Evolutionary conservation across 2,888 invertebrate genomes (phyloP).

Genomic region (Hemithea aestivaria): DNA sequence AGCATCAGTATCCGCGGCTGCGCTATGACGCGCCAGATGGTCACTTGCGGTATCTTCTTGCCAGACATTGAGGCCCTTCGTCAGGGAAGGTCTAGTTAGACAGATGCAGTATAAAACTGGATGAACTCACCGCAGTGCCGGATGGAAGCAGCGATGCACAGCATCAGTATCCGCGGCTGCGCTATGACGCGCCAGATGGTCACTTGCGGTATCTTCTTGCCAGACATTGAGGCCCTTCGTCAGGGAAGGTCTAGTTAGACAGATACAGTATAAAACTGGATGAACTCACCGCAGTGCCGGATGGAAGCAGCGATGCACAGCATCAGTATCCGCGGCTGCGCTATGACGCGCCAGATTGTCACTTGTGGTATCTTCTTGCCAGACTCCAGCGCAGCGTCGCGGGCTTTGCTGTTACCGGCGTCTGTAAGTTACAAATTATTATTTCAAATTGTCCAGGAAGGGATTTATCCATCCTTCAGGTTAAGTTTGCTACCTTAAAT

Average conservation of each 20-base stretch:
- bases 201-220: slow-evolving; percentile 76
- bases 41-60: slow-evolving; percentile 77
- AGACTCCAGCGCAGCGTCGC: slow-evolving; percentile 52
- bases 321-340: slow-evolving; percentile 87
- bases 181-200: slow-evolving; percentile 87
- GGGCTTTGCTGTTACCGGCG: slow-evolving; percentile 49
- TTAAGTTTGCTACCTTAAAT: too few species aligned
- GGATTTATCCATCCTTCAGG: too few species aligned
- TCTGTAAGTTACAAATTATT: background rate
- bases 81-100: background rate
- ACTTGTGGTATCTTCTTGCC: slow-evolving; percentile 76
- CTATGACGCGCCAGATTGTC: slow-evolving; percentile 86
- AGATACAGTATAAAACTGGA: too few species aligned
- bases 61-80: too few species aligned
- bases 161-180: slow-evolving; percentile 87
- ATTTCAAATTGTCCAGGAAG: too few species aligned
- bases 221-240: too few species aligned
- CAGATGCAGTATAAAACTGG: background rate
- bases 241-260: background rate
- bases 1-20: slow-evolving; percentile 89
- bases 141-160: slow-evolving; percentile 92
- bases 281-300: slow-evolving; percentile 86
- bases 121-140: slow-evolving; percentile 87
- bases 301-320: slow-evolving; percentile 92
- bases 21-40: slow-evolving; percentile 86